These are phyloP conservation scores for Perodicticus potto DNA, from an alignment of 2,797 vertebrate genomes.

Conservation along the genomic window DNA sequence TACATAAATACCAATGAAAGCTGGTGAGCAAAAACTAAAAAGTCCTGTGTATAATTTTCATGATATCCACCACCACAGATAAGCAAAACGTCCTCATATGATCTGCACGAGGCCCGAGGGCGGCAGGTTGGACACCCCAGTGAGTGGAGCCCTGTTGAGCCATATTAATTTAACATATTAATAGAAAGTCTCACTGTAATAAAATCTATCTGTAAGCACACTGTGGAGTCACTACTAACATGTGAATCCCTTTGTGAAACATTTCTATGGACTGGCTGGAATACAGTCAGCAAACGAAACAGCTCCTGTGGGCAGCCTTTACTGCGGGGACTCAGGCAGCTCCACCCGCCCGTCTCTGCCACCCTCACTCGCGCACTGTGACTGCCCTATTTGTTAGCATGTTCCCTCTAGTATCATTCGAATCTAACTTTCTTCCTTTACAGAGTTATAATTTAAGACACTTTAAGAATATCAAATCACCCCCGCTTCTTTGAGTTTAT, in stretches of 20 bases:
- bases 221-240: background rate
- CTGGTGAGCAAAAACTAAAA: too few species aligned
- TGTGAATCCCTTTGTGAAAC: too few species aligned
- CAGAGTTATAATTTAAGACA: background rate
- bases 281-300: background rate
- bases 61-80: too few species aligned
- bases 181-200: background rate
- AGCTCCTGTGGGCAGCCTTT: background rate
- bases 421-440: background rate
- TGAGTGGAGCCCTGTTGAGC: background rate
- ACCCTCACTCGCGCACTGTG: too few species aligned
- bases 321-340: too few species aligned
- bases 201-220: accelerated
- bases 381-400: background rate
- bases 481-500: background rate
- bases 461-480: background rate
- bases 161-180: background rate
- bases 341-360: background rate
- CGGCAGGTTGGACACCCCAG: too few species aligned
- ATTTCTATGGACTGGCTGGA: background rate
- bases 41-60: too few species aligned
- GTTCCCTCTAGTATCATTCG: background rate
- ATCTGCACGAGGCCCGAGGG: too few species aligned
- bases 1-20: too few species aligned
- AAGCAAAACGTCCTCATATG: too few species aligned